A percentile compares a stretch with the other conserved stretches of the same genome.
Conservation (phyloP, 2,797 vertebrate species). For the Phyllotis vaccarum region DNA sequence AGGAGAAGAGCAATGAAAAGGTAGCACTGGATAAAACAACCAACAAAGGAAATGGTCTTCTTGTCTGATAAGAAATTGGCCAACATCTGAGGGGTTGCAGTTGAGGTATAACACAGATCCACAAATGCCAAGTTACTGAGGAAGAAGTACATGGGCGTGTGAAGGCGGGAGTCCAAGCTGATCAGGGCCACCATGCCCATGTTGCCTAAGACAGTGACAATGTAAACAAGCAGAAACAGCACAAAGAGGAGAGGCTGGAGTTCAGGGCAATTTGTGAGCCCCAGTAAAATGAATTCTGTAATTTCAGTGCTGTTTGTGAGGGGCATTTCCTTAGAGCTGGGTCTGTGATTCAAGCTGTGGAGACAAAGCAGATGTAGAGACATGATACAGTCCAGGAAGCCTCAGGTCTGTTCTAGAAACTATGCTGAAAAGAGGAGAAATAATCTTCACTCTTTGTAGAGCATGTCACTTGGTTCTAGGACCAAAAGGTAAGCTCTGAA, state of each 20-base stretch:
- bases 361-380: not conserved
- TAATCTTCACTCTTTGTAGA: not conserved
- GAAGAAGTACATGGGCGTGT: conserved; percentile 75
- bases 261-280: conserved; percentile 21
- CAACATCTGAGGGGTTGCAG: conserved; percentile 65
- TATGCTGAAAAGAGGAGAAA: not conserved
- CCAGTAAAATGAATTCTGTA: conserved; percentile 73
- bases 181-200: conserved; percentile 54
- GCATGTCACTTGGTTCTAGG: not conserved
- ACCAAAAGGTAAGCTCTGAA: not conserved
- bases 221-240: conserved; percentile 64
- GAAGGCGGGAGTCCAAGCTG: conserved; percentile 49
- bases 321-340: not conserved
- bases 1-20: conserved; percentile 73
- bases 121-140: conserved; percentile 71
- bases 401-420: not conserved
- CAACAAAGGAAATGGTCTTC: conserved; percentile 72
- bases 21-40: conserved; percentile 73
- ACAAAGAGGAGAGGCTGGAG: conserved; percentile 65
- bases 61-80: conserved; percentile 60
- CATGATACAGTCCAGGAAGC: too few relatives aligned
- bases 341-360: not conserved
- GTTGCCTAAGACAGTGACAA: conserved; percentile 54
- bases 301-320: not conserved
- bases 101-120: conserved; percentile 67